Percentiles rank a stretch among this genome's conserved stretches.
These are phyloP conservation scores for Poecilia velifera DNA, from an alignment of 2,797 vertebrate species.

Conservation along the genomic window DNA sequence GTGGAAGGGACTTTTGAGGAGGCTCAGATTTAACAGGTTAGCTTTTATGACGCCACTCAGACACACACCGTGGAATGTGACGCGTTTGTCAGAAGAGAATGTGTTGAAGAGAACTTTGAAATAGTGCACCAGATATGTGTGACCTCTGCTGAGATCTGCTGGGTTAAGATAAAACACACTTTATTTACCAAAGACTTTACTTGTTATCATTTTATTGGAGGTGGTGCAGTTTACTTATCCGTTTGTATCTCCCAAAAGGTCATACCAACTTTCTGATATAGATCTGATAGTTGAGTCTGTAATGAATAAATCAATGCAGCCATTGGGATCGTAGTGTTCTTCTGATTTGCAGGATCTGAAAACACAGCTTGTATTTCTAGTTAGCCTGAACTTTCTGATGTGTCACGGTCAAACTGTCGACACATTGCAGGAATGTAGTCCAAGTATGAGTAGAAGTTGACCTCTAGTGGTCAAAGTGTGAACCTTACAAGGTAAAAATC, in stretches of 20 bases:
- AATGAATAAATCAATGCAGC: background rate
- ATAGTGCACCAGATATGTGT: conserved; percentile 7
- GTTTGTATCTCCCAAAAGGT: background rate
- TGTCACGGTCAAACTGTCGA: background rate
- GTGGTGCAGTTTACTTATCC: background rate
- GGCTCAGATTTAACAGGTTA: conserved; percentile 30
- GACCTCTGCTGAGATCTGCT: background rate
- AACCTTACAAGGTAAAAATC: background rate
- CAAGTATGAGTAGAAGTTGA: conserved; percentile 25
- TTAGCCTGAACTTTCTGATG: conserved; percentile 12
- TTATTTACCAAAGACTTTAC: conserved; percentile 1
- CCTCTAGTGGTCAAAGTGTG: conserved; percentile 58
- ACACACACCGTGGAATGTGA: conserved; percentile 27
- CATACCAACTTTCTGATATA: conserved; percentile 2
- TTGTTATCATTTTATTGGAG: background rate
- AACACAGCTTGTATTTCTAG: conserved; percentile 5
- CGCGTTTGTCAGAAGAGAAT: conserved; percentile 36
- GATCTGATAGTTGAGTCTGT: background rate
- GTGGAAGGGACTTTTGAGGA: conserved; percentile 35
- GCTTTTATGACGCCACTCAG: conserved; percentile 36
- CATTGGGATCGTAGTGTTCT: background rate
- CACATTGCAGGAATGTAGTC: background rate
- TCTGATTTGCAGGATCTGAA: background rate
- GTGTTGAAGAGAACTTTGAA: conserved; percentile 18
- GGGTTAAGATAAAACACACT: background rate